Percentiles rank a stretch among this genome's conserved stretches.
phyloP scores from a whole-genome alignment of 2,888 invertebrate species.

The Aelia acuminata region DNA sequence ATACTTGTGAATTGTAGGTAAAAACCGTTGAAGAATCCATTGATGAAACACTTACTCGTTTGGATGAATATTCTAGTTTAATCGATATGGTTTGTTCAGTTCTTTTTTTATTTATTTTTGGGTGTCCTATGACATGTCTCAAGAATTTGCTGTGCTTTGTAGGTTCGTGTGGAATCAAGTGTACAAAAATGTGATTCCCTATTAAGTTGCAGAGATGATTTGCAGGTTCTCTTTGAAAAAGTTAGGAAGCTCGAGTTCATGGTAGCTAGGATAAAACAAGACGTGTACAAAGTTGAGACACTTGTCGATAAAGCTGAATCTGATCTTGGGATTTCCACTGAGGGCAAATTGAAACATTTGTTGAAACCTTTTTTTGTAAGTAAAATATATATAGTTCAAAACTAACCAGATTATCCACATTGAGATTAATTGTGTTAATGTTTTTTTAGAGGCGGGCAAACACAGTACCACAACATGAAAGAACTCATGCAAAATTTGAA shows the following conservation, averaged over 20 bases:
- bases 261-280: slow-evolving; percentile 60
- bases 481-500: neutral
- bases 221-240: slow-evolving; percentile 62
- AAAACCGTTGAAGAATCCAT: slow-evolving; percentile 64
- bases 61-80: slow-evolving; percentile 63
- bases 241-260: slow-evolving; percentile 61
- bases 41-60: slow-evolving; percentile 63
- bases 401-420: neutral
- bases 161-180: slow-evolving; percentile 60
- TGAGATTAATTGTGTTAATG: neutral
- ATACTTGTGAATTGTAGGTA: slow-evolving; percentile 58
- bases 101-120: neutral
- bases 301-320: slow-evolving; percentile 61
- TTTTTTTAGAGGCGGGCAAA: slow-evolving; percentile 41
- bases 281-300: slow-evolving; percentile 61
- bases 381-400: neutral
- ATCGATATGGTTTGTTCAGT: slow-evolving; percentile 61
- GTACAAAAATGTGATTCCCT: slow-evolving; percentile 55
- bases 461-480: slow-evolving; percentile 14
- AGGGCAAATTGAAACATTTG: slow-evolving; percentile 63
- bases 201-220: slow-evolving; percentile 58
- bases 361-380: slow-evolving; percentile 62
- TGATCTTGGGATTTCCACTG: slow-evolving; percentile 62
- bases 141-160: neutral
- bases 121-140: neutral